Conservation (phyloP, 1,140 invertebrate genomes). For the Coptotermes formosanus region DNA sequence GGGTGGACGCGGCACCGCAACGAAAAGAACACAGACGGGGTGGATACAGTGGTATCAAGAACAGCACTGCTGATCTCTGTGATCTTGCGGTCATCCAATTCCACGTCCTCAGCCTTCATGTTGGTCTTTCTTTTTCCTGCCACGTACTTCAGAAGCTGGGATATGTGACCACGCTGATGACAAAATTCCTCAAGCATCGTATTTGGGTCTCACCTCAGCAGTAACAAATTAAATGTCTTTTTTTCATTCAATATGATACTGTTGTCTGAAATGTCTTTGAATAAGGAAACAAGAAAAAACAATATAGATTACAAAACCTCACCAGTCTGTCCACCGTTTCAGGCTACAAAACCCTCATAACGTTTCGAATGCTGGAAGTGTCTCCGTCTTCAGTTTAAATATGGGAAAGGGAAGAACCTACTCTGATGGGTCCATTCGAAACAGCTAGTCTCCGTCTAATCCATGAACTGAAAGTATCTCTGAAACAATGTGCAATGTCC, state of each 20-base stretch:
- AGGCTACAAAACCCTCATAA: too few species aligned
- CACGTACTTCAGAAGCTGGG: background rate
- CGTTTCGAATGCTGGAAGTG: too few species aligned
- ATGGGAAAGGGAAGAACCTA: too few species aligned
- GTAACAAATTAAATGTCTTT: constrained; percentile 11
- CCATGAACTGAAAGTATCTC: too few species aligned
- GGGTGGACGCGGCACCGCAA: background rate
- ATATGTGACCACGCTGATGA: background rate
- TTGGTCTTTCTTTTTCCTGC: background rate
- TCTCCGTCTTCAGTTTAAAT: too few species aligned
- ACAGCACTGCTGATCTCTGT: background rate
- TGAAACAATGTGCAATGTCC: too few species aligned
- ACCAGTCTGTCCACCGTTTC: background rate
- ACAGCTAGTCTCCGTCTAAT: too few species aligned
- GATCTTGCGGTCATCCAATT: constrained; percentile 3
- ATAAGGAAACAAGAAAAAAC: background rate
- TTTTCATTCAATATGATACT: background rate
- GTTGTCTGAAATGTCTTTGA: background rate
- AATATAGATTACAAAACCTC: background rate
- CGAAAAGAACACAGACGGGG: background rate
- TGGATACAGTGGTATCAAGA: background rate
- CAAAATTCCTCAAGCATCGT: constrained; percentile 1
- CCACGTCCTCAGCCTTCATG: background rate
- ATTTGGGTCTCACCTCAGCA: background rate
- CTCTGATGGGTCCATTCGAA: too few species aligned